Conservation (phyloP, 2,113 vertebrate species). For the Petromus typicus region DNA sequence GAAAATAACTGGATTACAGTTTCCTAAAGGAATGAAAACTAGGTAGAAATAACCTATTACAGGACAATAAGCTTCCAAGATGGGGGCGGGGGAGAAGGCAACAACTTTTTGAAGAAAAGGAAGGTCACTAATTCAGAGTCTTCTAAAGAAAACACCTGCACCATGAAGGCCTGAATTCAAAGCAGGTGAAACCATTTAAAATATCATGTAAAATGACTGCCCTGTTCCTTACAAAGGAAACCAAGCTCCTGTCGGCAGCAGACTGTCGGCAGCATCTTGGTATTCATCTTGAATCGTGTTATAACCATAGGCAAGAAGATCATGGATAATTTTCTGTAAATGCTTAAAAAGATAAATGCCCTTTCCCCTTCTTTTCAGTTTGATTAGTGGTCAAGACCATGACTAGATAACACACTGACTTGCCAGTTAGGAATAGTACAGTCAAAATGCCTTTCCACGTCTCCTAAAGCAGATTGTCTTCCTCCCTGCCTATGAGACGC, state of each 20-base stretch:
- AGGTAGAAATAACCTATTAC: slow-evolving; percentile 16
- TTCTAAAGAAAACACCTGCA: slow-evolving; percentile 44
- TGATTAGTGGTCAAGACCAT: background rate
- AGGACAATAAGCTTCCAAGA: background rate
- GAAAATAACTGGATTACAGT: slow-evolving; percentile 39
- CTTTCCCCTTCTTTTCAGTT: background rate
- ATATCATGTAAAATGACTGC: background rate
- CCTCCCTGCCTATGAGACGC: slow-evolving; percentile 54
- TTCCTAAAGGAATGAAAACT: slow-evolving; percentile 50
- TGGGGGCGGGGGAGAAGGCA: background rate
- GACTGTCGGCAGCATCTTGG: slow-evolving; percentile 24
- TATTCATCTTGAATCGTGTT: slow-evolving; percentile 46
- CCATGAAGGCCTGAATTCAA: slow-evolving; percentile 15
- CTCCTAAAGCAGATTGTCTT: slow-evolving; percentile 66
- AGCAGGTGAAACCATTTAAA: slow-evolving; percentile 38
- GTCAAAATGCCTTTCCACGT: slow-evolving; percentile 56
- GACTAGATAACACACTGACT: slow-evolving; percentile 35
- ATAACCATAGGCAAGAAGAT: background rate
- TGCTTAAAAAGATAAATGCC: background rate
- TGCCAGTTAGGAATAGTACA: slow-evolving; percentile 39
- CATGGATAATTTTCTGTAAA: slow-evolving; percentile 27
- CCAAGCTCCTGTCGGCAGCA: background rate
- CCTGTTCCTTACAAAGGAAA: slow-evolving; percentile 21
- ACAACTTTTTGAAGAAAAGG: slow-evolving; percentile 6
- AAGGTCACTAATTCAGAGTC: slow-evolving; percentile 20